A percentile compares a stretch with the other conserved stretches of the same genome.
Conservation (phyloP, 1,140 invertebrate genomes). For the Aphaenogaster floridana region DNA sequence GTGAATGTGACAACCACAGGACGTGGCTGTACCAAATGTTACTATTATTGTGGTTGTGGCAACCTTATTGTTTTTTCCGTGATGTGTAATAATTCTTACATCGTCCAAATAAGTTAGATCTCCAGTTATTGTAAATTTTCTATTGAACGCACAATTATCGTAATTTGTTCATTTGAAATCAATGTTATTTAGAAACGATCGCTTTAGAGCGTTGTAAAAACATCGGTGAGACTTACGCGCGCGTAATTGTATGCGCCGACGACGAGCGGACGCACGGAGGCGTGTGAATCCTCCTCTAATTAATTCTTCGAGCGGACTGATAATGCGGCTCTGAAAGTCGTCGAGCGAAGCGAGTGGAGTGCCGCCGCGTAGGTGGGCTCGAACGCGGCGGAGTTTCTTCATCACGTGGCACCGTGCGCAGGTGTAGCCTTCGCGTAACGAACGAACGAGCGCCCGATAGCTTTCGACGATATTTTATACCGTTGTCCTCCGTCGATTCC, state of each 20-base stretch:
- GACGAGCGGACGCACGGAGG: constrained; percentile 67
- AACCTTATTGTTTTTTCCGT: no score
- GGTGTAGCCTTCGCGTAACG: constrained; percentile 78
- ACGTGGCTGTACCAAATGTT: no score
- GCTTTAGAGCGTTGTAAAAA: background rate
- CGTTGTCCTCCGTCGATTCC: constrained; percentile 60
- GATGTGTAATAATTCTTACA: no score
- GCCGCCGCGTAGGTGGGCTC: constrained; percentile 80
- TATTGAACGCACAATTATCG: background rate
- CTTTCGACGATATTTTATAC: constrained; percentile 79
- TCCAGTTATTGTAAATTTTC: background rate
- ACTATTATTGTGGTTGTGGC: no score
- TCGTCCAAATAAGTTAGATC: background rate
- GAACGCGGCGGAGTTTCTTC: constrained; percentile 73
- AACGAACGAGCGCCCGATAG: constrained; percentile 62
- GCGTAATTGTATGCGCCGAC: constrained; percentile 29
- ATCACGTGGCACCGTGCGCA: constrained; percentile 67
- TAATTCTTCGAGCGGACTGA: constrained; percentile 77
- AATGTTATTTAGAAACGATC: background rate
- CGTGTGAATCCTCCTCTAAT: constrained; percentile 79
- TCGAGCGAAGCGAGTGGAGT: constrained; percentile 61
- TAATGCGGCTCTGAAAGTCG: constrained; percentile 72
- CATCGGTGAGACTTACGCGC: background rate
- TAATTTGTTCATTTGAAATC: background rate
- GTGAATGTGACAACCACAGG: no score